Evolutionary conservation across 2,888 invertebrate species (phyloP), one percentile per base, ranked within the genome.

Genomic region (Phortica magna): DNA sequence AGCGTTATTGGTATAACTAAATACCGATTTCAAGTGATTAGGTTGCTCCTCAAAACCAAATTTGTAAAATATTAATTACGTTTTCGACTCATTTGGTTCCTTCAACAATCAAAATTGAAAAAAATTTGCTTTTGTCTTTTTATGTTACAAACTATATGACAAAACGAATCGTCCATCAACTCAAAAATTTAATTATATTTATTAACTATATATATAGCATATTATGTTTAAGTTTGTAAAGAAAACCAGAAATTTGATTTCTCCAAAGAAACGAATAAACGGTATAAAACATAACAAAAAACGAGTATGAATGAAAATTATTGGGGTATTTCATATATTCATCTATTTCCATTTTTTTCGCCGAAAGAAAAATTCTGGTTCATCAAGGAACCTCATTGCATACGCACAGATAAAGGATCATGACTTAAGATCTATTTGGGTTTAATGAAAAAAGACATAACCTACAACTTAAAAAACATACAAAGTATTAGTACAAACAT

Each of bases 21-120:
- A 41, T 7, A 43, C 48, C 48, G 43, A 43, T 43, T 39, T 12
- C 42, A 68, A 68, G 68, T 68, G 68, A 68, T 68, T 68, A 43
- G 68, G 48, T 68, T 68, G 42, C 7, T 43, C 68, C 68, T 68
- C 68, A 68, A 68, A 68, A 68, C 48, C 68, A 68, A 68, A 43
- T 43, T 65, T 65, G 65, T 65, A 65, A 65, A 68, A 68, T 42
- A 19, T 19, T 22, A 22, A 61, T 9, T 9, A 61, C 22, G 22
- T 17, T 61, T 61, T 61, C 61, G 19, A 17, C n/a, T 4, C 61
- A 43, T 68, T 68, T 68, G 42, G 10, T 42, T 42, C 22, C 22
- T 19, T 61, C 10, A 6, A 12, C 19, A 22, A 10, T 42, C 41
- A 67, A 67, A 67, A 41, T 17, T 67, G 41, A 7, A 43, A 22